Conservation (phyloP, 2,113 vertebrate genomes). For the Terrapene triunguis region DNA sequence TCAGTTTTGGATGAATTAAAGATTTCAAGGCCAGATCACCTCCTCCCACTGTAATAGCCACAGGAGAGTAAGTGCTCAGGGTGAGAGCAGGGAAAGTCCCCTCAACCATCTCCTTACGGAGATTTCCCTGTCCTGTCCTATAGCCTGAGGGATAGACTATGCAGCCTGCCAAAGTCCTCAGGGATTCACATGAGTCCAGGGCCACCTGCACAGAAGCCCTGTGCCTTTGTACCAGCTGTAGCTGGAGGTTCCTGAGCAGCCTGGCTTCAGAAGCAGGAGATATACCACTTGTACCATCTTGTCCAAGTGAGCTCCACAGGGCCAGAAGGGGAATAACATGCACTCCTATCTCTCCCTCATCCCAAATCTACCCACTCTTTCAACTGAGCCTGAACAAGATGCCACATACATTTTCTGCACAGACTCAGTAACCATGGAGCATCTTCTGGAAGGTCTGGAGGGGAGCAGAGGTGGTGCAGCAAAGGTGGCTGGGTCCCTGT, state of each 20-base stretch:
- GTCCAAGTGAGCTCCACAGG: background rate
- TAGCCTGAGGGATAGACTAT: background rate
- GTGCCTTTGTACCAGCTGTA: background rate
- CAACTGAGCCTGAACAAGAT: background rate
- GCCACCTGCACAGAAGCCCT: background rate
- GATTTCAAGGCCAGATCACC: background rate
- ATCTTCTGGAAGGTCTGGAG: background rate
- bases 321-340: background rate
- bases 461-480: background rate
- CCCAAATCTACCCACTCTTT: background rate
- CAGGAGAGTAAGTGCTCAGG: slow-evolving; percentile 24
- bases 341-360: background rate
- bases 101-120: background rate
- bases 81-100: accelerated
- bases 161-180: background rate
- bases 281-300: background rate
- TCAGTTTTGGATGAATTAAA: slow-evolving; percentile 29
- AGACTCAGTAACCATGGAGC: accelerated
- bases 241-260: accelerated
- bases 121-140: background rate
- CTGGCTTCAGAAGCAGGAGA: background rate
- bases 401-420: background rate
- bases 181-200: background rate
- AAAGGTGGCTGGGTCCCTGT: background rate
- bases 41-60: slow-evolving; percentile 13